A percentile compares a stretch with the other conserved stretches of the same genome.
phyloP scores from a whole-genome alignment of 2,888 invertebrate species.

The Epistrophe eligans region DNA sequence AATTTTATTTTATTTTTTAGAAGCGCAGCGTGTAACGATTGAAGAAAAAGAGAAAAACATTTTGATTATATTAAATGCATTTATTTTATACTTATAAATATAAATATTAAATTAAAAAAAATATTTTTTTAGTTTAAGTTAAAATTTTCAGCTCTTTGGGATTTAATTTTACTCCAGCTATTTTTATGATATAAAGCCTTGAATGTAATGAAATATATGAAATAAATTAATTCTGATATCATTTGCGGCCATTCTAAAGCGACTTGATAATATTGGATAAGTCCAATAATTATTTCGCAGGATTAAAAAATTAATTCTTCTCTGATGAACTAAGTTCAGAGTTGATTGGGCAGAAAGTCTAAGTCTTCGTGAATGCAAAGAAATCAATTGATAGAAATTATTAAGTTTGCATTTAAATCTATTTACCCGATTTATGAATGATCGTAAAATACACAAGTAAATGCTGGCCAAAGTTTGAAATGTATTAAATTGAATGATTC shows the following conservation, averaged over 20 bases:
- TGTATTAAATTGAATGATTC: conserved; percentile 2
- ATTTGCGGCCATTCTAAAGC: background rate
- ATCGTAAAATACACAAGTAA: background rate
- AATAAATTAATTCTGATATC: conserved; percentile 38
- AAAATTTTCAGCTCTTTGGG: background rate
- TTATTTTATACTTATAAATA: background rate
- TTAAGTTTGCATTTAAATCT: background rate
- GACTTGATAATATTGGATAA: background rate
- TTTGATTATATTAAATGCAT: conserved; percentile 32
- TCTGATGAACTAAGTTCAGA: background rate
- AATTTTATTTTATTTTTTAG: conserved; percentile 42
- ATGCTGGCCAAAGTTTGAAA: background rate
- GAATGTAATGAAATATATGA: conserved; percentile 55
- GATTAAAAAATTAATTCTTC: background rate
- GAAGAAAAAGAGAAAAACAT: conserved; percentile 41
- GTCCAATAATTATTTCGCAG: conserved; percentile 27
- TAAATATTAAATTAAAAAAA: background rate
- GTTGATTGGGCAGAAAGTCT: background rate
- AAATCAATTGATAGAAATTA: background rate
- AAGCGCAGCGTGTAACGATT: conserved; percentile 76
- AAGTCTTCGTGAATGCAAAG: background rate
- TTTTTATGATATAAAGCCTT: conserved; percentile 22
- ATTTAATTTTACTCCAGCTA: background rate
- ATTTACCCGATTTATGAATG: background rate
- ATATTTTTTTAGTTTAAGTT: background rate